Evolutionary conservation across 2,888 invertebrate species (phyloP).

Genomic region (Pterostichus madidus): DNA sequence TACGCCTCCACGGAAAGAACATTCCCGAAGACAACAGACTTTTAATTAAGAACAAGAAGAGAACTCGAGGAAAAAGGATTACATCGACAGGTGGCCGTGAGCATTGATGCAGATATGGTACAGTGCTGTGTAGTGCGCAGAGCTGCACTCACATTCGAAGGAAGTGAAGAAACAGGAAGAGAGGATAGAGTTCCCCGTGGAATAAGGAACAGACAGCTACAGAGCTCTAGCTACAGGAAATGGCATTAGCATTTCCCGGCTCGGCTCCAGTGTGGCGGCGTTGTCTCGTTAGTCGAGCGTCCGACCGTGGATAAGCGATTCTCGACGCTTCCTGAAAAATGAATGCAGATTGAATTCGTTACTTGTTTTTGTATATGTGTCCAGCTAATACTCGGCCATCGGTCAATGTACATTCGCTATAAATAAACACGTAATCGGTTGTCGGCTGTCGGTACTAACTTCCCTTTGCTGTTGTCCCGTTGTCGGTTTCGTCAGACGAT

Average conservation of each 20-base stretch:
- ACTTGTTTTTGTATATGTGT: slow-evolving; percentile 60
- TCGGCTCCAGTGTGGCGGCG: slow-evolving; percentile 66
- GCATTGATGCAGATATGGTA: slow-evolving; percentile 41
- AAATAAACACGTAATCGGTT: slow-evolving; percentile 19
- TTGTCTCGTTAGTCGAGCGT: slow-evolving; percentile 69
- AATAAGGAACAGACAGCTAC: slow-evolving; percentile 56
- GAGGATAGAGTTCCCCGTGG: slow-evolving; percentile 45
- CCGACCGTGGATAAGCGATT: slow-evolving; percentile 70
- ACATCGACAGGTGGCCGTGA: slow-evolving; percentile 58
- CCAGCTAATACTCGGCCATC: slow-evolving; percentile 39
- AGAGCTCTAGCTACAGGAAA: slow-evolving; percentile 67
- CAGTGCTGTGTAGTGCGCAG: not conserved
- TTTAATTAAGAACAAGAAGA: slow-evolving; percentile 63
- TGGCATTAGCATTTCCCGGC: slow-evolving; percentile 70
- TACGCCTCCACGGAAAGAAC: slow-evolving; percentile 37
- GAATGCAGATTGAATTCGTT: slow-evolving; percentile 67
- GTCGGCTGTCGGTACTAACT: not conserved
- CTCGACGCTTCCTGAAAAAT: slow-evolving; percentile 68
- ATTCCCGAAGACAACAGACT: slow-evolving; percentile 55
- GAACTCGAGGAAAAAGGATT: slow-evolving; percentile 68
- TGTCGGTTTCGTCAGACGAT: not conserved
- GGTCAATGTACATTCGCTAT: slow-evolving; percentile 37
- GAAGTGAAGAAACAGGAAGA: slow-evolving; percentile 49
- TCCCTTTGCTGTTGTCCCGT: not conserved
- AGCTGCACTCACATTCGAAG: slow-evolving; percentile 15